Percentiles rank a stretch among this genome's conserved stretches.
Conservation (phyloP, 1,140 invertebrate genomes). For the Sarcophaga bullata region DNA sequence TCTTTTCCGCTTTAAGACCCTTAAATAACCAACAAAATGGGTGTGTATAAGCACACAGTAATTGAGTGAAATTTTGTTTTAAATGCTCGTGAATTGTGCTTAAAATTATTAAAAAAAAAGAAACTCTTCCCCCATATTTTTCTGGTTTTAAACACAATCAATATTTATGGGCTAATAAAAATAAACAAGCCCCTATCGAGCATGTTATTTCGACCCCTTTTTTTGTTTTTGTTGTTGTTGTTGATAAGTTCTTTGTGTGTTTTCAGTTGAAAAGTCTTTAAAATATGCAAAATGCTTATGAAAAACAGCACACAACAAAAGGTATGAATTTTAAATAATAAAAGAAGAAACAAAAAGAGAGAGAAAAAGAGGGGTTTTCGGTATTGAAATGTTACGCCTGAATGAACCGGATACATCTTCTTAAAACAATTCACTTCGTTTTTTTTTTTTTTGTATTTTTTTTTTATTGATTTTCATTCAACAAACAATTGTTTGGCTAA, state of each 20-base stretch:
- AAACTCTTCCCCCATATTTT: background rate
- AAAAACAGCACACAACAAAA: background rate
- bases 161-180: background rate
- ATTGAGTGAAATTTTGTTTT: background rate
- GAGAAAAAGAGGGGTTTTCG: background rate
- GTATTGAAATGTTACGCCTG: background rate
- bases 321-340: background rate
- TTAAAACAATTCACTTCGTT: background rate
- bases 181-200: conserved; percentile 23
- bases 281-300: background rate
- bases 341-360: too few relatives aligned
- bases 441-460: background rate
- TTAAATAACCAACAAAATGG: background rate
- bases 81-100: background rate
- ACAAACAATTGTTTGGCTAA: conserved; percentile 17
- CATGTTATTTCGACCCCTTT: background rate
- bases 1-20: background rate
- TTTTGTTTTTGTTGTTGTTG: background rate
- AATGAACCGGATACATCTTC: conserved; percentile 42
- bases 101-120: background rate
- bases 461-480: background rate
- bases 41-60: background rate
- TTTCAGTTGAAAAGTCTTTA: background rate
- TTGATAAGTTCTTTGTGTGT: background rate
- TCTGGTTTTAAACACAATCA: background rate